Percentiles rank a stretch among this genome's conserved stretches.
Evolutionary conservation across 2,888 invertebrate genomes (phyloP).

Genomic region (Drosophila paracracens): DNA sequence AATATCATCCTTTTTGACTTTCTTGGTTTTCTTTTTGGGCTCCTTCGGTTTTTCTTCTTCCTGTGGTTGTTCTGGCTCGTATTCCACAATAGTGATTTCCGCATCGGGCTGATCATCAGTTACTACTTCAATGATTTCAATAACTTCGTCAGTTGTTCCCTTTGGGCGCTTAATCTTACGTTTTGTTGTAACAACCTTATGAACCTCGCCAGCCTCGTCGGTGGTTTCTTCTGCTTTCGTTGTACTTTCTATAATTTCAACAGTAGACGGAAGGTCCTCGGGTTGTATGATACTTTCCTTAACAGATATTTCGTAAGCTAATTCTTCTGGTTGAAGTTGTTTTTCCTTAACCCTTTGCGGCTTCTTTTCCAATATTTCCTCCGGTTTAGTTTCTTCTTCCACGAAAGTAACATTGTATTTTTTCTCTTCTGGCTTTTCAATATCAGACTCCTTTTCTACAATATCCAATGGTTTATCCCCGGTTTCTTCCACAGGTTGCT

Average conservation of each 20-base stretch:
- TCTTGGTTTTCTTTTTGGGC: slow-evolving; percentile 81
- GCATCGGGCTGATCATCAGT: slow-evolving; percentile 82
- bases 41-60: slow-evolving; percentile 80
- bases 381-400: slow-evolving; percentile 41
- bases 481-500: slow-evolving; percentile 82
- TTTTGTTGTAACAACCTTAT: slow-evolving; percentile 84
- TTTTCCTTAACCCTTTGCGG: slow-evolving; percentile 33
- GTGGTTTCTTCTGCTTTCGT: slow-evolving; percentile 84
- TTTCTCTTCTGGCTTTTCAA: slow-evolving; percentile 75
- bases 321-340: slow-evolving; percentile 21
- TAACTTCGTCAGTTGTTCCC: slow-evolving; percentile 83
- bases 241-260: slow-evolving; percentile 84
- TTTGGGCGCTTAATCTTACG: slow-evolving; percentile 84
- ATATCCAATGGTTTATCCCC: slow-evolving; percentile 37
- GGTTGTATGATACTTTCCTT: slow-evolving; percentile 54
- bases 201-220: slow-evolving; percentile 83
- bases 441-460: slow-evolving; percentile 23
- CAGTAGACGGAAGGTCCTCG: slow-evolving; percentile 51
- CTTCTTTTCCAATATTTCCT: slow-evolving; percentile 22
- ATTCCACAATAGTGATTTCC: slow-evolving; percentile 79
- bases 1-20: slow-evolving; percentile 79
- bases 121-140: slow-evolving; percentile 83
- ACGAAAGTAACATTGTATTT: slow-evolving; percentile 38
- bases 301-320: slow-evolving; percentile 46
- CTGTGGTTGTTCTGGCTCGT: slow-evolving; percentile 75